phyloP scores from a whole-genome alignment of 2,113 vertebrate species.

The Rhizomys pruinosus region DNA sequence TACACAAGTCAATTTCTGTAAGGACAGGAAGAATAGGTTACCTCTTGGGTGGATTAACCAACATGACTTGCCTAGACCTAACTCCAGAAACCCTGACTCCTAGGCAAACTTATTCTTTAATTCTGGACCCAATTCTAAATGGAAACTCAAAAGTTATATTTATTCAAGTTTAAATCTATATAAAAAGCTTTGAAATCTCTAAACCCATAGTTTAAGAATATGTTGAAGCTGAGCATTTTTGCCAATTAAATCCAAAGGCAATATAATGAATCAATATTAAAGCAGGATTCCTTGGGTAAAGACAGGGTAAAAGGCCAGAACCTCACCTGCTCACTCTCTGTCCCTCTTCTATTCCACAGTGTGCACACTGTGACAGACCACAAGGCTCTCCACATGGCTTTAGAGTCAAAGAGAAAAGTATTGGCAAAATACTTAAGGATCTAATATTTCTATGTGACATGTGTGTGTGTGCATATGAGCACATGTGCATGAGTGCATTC shows the following conservation, averaged over 20 bases:
- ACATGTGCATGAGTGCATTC: neutral
- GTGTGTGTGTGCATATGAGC: no score
- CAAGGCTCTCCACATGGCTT: neutral
- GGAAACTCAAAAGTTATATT: neutral
- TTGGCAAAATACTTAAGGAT: neutral
- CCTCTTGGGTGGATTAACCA: neutral
- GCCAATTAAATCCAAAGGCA: neutral
- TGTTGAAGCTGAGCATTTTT: neutral
- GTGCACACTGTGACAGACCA: neutral
- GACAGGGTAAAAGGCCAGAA: neutral
- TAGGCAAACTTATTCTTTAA: neutral
- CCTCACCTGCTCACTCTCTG: neutral
- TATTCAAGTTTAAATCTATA: constrained; percentile 13
- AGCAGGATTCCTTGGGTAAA: neutral
- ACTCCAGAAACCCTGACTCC: neutral
- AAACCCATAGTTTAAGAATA: neutral
- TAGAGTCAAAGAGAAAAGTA: neutral
- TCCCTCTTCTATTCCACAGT: fast-evolving
- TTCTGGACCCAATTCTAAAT: neutral
- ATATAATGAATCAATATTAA: neutral
- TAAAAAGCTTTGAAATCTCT: neutral
- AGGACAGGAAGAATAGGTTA: fast-evolving
- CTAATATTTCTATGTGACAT: neutral
- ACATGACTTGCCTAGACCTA: neutral
- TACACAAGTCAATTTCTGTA: neutral